These are phyloP conservation scores for Chionoecetes opilio DNA, from an alignment of 1,140 invertebrate species.

Conservation along the genomic window DNA sequence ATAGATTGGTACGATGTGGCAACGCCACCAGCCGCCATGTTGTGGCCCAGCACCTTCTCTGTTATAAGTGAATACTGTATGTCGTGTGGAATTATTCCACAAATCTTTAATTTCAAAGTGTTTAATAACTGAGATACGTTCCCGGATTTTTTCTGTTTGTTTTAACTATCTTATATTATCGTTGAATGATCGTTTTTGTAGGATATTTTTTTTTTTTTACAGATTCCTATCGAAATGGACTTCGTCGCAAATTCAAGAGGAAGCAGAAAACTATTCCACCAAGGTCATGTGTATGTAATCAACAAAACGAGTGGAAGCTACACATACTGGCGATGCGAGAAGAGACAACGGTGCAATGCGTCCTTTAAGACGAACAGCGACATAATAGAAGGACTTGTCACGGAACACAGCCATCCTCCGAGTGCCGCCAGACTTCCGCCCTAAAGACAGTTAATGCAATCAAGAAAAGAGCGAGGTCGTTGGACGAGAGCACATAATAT, in stretches of 20 bases:
- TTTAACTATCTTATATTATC: slow-evolving; percentile 1
- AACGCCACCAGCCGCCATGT: no score
- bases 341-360: slow-evolving; percentile 56
- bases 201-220: background rate
- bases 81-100: no score
- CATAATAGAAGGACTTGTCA: slow-evolving; percentile 52
- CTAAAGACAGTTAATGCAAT: slow-evolving; percentile 66
- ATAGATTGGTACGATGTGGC: no score
- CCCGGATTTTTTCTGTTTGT: slow-evolving; percentile 21
- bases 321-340: slow-evolving; percentile 63
- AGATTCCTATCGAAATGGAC: slow-evolving; percentile 44
- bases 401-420: slow-evolving; percentile 58
- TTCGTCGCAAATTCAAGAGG: slow-evolving; percentile 50
- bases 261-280: slow-evolving; percentile 46
- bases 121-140: no score
- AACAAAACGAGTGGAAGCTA: slow-evolving; percentile 59
- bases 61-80: no score
- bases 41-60: no score
- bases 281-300: slow-evolving; percentile 65
- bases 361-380: slow-evolving; percentile 64
- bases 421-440: slow-evolving; percentile 46
- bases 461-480: no score
- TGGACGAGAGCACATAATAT: slow-evolving; percentile 54
- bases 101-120: no score
- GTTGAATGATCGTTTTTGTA: background rate